phyloP scores from a whole-genome alignment of 2,113 vertebrate species.

The Alexandromys fortis region DNA sequence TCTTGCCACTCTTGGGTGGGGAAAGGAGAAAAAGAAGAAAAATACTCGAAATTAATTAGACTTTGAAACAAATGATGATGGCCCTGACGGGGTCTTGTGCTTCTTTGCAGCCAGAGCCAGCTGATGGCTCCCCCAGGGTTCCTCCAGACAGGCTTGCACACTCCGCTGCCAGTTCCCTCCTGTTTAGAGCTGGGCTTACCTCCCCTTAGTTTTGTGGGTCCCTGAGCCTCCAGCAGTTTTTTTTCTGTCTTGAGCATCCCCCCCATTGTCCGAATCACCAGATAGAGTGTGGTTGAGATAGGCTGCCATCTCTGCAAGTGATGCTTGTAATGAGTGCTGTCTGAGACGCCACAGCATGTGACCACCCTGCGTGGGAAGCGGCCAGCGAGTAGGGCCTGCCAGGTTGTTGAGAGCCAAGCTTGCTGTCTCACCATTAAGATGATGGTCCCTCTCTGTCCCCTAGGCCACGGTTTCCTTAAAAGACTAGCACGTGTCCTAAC shows the following conservation, averaged over 20 bases:
- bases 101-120: not conserved
- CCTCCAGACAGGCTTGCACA: accelerated
- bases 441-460: not conserved
- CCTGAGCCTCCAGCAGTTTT: not conserved
- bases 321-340: not conserved
- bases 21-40: not conserved
- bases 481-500: not conserved
- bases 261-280: not conserved
- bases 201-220: not conserved
- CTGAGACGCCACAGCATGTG: not conserved
- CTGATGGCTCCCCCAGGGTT: not conserved
- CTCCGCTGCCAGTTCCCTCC: accelerated
- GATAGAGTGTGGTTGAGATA: not conserved
- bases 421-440: not conserved
- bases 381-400: not conserved
- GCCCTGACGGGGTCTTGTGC: not conserved
- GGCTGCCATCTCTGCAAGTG: not conserved
- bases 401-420: not conserved
- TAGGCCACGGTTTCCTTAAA: not conserved
- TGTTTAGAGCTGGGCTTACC: too few relatives aligned
- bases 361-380: not conserved
- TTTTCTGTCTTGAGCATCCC: not conserved
- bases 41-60: not conserved
- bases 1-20: not conserved
- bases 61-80: not conserved